A percentile compares a stretch with the other conserved stretches of the same genome.
phyloP scores from a whole-genome alignment of 2,113 vertebrate genomes.

The Misgurnus mizolepis region DNA sequence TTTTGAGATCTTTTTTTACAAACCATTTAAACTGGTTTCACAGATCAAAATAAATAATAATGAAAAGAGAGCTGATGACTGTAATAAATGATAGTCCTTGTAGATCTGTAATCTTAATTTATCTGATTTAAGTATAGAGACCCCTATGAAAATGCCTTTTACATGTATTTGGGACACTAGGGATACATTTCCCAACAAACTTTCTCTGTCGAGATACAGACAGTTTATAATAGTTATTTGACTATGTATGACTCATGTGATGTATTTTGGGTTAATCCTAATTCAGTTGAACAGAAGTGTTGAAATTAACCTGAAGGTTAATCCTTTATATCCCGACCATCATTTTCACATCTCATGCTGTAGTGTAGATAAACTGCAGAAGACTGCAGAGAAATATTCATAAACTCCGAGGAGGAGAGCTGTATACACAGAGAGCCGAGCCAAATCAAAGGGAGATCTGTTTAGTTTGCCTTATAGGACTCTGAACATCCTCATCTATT shows the following conservation, averaged over 20 bases:
- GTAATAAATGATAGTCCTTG: no score
- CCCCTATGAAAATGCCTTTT: no score
- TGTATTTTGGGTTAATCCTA: neutral
- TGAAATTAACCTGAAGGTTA: neutral
- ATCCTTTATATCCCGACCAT: constrained; percentile 3
- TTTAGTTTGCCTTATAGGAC: neutral
- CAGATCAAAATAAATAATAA: no score
- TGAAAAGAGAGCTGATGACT: no score
- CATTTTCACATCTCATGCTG: constrained; percentile 38
- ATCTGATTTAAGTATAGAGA: no score
- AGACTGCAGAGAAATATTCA: constrained; percentile 67
- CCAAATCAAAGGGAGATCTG: constrained; percentile 45
- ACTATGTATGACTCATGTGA: neutral
- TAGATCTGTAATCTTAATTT: neutral
- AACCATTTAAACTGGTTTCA: no score
- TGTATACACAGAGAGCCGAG: constrained; percentile 5
- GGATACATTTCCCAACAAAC: neutral
- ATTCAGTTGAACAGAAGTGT: neutral
- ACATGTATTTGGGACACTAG: neutral
- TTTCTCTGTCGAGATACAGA: neutral
- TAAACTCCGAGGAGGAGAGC: constrained; percentile 45
- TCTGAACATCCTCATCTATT: neutral
- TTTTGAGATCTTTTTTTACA: no score
- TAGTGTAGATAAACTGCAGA: constrained; percentile 60
- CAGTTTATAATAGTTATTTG: neutral